Evolutionary conservation across 2,888 invertebrate genomes (phyloP).

Genomic region (Erynnis tages): DNA sequence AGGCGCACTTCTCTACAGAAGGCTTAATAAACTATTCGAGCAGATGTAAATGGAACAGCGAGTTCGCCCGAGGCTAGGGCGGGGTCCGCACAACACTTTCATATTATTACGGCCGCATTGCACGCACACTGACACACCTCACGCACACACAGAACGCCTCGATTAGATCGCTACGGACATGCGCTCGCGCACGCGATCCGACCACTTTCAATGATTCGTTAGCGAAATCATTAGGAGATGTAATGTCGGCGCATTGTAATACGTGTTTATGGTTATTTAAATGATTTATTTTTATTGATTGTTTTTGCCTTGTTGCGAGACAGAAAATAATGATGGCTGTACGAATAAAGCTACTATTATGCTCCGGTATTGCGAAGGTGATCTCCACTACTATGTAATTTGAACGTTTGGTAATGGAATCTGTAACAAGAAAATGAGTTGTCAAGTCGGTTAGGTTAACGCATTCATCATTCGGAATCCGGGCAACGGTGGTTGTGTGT

Average conservation of each 20-base stretch:
- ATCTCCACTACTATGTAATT: conserved; percentile 67
- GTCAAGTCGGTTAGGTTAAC: conserved; percentile 63
- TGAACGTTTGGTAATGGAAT: conserved; percentile 73
- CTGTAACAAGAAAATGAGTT: conserved; percentile 77
- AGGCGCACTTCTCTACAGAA: conserved; percentile 56
- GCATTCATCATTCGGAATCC: conserved; percentile 62
- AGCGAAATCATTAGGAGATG: conserved; percentile 81
- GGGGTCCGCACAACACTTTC: conserved; percentile 79
- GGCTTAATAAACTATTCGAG: conserved; percentile 76
- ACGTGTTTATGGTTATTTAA: conserved; percentile 81
- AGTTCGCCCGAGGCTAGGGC: conserved; percentile 75
- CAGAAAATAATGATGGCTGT: conserved; percentile 79
- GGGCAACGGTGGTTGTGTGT: conserved; percentile 39
- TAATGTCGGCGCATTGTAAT: conserved; percentile 79
- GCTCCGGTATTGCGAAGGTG: conserved; percentile 69
- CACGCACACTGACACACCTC: conserved; percentile 51
- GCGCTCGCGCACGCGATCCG: conserved; percentile 73
- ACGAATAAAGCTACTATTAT: conserved; percentile 76
- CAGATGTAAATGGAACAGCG: conserved; percentile 78
- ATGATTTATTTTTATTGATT: conserved; percentile 82
- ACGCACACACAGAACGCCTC: conserved; percentile 45
- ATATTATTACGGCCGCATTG: conserved; percentile 73
- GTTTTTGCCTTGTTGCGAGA: conserved; percentile 80
- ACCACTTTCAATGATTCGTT: conserved; percentile 81
- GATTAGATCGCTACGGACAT: conserved; percentile 44